Evolutionary conservation across 1,140 invertebrate genomes (phyloP).

Genomic region (Popillia japonica): DNA sequence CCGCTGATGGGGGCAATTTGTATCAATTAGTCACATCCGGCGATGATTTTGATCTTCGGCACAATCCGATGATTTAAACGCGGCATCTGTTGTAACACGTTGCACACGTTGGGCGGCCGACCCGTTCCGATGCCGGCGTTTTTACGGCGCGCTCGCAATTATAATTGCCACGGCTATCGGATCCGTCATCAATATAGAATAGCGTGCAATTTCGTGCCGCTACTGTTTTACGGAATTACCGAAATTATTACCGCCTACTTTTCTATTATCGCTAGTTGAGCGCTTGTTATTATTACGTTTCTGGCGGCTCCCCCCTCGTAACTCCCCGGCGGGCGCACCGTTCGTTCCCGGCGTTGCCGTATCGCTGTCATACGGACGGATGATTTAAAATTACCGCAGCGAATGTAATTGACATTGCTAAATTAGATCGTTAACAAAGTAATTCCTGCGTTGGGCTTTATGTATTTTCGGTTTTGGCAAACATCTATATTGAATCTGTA

Average conservation of each 20-base stretch:
- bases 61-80: conserved; percentile 14
- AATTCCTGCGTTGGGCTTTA: conserved; percentile 9
- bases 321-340: not conserved
- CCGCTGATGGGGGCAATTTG: not conserved
- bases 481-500: not conserved
- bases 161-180: not conserved
- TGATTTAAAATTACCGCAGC: conserved; percentile 18
- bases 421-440: conserved; percentile 19
- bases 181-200: not conserved
- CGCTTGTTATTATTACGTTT: conserved; percentile 13
- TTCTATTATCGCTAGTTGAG: conserved; percentile 6
- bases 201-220: not conserved
- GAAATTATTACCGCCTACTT: conserved; percentile 12
- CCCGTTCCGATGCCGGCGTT: not conserved
- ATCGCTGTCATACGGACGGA: conserved; percentile 2
- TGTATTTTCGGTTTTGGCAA: conserved; percentile 5
- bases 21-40: conserved; percentile 18
- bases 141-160: not conserved
- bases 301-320: not conserved
- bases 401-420: conserved; percentile 15
- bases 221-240: not conserved
- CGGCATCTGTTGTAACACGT: conserved; percentile 2
- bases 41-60: conserved; percentile 13
- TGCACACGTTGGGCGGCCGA: not conserved
- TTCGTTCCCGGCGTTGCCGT: not conserved